Evolutionary conservation across 2,888 invertebrate species (phyloP).

Genomic region (Loripinus fragilis): DNA sequence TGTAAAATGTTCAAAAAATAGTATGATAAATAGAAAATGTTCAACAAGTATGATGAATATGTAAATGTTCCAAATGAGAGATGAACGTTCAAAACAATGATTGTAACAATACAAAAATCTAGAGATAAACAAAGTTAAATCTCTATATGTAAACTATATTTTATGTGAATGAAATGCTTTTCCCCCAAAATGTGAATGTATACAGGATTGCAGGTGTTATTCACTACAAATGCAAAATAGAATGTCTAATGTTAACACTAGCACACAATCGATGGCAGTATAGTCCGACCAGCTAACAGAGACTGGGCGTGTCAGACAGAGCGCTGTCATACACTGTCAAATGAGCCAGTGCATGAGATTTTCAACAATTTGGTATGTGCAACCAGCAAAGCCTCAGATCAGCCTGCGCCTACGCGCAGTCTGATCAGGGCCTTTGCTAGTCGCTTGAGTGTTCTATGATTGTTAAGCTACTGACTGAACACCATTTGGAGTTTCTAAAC

Average conservation of each 20-base stretch:
- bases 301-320: too few species aligned
- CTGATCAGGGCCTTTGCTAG: too few species aligned
- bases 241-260: background rate
- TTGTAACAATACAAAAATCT: background rate
- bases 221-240: conserved; percentile 6
- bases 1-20: background rate
- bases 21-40: background rate
- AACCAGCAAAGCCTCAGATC: too few species aligned
- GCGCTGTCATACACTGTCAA: too few species aligned
- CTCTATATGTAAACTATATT: background rate
- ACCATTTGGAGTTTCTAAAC: too few species aligned
- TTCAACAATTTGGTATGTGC: too few species aligned
- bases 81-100: conserved; percentile 1
- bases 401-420: too few species aligned
- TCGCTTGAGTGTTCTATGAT: too few species aligned
- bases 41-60: conserved; percentile 12
- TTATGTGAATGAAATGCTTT: conserved; percentile 3
- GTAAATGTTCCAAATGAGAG: background rate
- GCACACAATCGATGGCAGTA: background rate
- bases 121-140: background rate
- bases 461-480: too few species aligned
- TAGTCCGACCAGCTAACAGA: too few species aligned
- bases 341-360: too few species aligned
- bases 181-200: background rate
- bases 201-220: background rate